A percentile compares a stretch with the other conserved stretches of the same genome.
phyloP scores from a whole-genome alignment of 2,113 vertebrate genomes.

The Bubo blakistoni region DNA sequence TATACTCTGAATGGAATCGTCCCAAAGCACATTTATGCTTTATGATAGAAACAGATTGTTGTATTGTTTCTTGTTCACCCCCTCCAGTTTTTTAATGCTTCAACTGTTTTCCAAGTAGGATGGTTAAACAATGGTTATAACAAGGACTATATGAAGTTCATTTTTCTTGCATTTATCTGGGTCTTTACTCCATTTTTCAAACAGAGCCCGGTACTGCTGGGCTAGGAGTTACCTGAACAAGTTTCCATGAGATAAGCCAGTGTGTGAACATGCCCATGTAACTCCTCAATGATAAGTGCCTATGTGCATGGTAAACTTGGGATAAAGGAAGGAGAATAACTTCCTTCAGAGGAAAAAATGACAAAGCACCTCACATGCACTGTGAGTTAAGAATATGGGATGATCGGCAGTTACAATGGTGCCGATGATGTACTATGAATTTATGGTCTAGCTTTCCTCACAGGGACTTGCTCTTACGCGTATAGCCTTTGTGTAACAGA shows the following conservation, averaged over 20 bases:
- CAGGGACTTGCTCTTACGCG: not conserved
- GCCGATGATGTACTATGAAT: not conserved
- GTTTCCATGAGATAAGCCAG: not conserved
- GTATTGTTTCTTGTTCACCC: constrained; percentile 50
- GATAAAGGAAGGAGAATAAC: not conserved
- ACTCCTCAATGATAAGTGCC: not conserved
- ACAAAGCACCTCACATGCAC: not conserved
- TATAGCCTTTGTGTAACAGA: not conserved
- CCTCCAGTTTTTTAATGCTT: constrained; percentile 53
- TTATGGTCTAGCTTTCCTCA: not conserved
- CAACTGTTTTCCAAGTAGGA: constrained; percentile 35
- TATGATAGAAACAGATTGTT: constrained; percentile 54
- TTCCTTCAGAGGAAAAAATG: not conserved
- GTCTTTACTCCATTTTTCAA: not conserved
- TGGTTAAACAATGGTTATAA: constrained; percentile 42
- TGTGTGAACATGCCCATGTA: not conserved
- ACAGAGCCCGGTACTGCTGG: not conserved
- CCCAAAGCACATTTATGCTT: constrained; percentile 53
- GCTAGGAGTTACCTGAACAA: not conserved
- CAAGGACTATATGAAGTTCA: constrained; percentile 42
- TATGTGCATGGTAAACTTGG: not conserved
- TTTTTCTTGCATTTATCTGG: constrained; percentile 15
- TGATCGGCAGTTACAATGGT: not conserved
- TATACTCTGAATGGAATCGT: constrained; percentile 13
- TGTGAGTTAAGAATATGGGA: not conserved